Conservation (phyloP, 2,888 invertebrate species). For the Dyspetes luteomarginatus region DNA sequence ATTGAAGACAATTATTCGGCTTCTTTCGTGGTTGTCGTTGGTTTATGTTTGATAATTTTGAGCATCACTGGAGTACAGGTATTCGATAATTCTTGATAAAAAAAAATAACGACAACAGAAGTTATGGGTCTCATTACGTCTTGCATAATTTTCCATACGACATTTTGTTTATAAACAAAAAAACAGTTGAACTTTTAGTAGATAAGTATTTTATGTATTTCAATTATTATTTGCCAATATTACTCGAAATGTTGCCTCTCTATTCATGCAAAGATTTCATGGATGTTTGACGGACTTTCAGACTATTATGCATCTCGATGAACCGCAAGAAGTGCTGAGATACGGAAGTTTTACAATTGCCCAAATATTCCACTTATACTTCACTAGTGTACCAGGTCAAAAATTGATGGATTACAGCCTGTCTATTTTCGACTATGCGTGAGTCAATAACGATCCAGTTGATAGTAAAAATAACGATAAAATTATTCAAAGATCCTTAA, state of each 20-base stretch:
- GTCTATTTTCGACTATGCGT: slow-evolving; percentile 8
- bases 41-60: slow-evolving; percentile 40
- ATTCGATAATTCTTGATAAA: no score
- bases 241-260: no score
- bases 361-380: slow-evolving; percentile 39
- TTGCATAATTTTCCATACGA: no score
- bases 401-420: slow-evolving; percentile 18
- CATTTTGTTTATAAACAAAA: no score
- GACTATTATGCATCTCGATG: slow-evolving; percentile 43
- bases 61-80: slow-evolving; percentile 60
- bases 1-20: slow-evolving; percentile 43
- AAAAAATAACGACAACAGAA: no score
- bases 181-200: no score
- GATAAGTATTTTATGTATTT: no score
- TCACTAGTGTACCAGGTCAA: slow-evolving; percentile 16
- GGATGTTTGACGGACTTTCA: no score
- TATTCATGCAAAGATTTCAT: no score
- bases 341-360: slow-evolving; percentile 19
- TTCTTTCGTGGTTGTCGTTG: slow-evolving; percentile 17
- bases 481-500: background rate
- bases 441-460: background rate
- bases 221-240: no score
- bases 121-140: no score
- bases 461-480: no score
- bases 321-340: slow-evolving; percentile 36